Evolutionary conservation across 2,888 invertebrate species (phyloP).

Genomic region (Imbricaverruca yamaguchii): DNA sequence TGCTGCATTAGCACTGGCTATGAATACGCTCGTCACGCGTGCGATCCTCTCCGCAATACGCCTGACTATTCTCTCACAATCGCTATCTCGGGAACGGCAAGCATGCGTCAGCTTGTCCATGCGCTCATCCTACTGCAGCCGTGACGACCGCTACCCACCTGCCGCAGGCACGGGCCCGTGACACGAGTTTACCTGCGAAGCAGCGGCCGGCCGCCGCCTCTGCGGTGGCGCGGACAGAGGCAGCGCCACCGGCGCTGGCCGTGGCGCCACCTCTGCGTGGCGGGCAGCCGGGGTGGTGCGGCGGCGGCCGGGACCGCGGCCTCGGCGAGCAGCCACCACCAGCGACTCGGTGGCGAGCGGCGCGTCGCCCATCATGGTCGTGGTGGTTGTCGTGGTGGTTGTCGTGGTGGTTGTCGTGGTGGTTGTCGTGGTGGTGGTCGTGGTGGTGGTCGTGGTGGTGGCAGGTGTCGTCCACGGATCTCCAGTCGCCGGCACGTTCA

Average conservation of each 20-base stretch:
- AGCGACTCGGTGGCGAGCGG: background rate
- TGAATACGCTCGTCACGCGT: too few relatives aligned
- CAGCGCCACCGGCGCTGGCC: background rate
- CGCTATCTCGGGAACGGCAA: too few relatives aligned
- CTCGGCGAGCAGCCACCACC: background rate
- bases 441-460: background rate
- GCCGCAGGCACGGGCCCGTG: too few relatives aligned
- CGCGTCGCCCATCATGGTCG: background rate
- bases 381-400: background rate
- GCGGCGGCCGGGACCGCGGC: background rate
- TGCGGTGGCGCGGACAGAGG: slow-evolving; percentile 23
- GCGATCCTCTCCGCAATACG: too few relatives aligned
- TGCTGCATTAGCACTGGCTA: too few relatives aligned
- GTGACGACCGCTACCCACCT: too few relatives aligned
- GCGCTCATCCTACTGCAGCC: too few relatives aligned
- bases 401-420: background rate
- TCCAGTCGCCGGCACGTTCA: background rate
- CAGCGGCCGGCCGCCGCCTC: background rate
- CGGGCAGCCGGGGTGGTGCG: too few relatives aligned
- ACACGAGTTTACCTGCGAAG: too few relatives aligned
- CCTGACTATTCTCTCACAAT: too few relatives aligned
- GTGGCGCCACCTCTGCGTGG: background rate
- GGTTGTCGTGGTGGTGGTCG: background rate
- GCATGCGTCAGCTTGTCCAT: too few relatives aligned
- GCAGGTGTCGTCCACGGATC: background rate